Conservation (phyloP, 2,888 invertebrate genomes). For the Cetonia aurata region DNA sequence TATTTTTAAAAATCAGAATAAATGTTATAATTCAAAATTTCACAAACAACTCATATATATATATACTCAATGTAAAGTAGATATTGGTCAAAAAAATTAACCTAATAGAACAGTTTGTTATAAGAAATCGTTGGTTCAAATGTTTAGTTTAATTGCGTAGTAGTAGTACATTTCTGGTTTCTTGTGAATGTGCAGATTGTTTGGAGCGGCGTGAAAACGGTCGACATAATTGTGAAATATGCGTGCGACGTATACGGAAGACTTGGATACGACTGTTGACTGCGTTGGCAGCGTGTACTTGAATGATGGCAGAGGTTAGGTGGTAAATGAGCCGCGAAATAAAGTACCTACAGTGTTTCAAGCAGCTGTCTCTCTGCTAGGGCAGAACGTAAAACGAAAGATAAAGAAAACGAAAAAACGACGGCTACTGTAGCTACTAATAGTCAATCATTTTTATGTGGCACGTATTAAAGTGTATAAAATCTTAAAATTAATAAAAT, state of each 20-base stretch:
- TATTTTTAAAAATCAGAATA: too few relatives aligned
- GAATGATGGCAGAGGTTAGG: constrained; percentile 23
- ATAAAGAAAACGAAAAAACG: constrained; percentile 12
- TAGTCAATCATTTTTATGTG: constrained; percentile 26
- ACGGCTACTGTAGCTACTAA: background rate
- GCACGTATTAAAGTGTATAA: background rate
- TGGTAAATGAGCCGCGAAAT: constrained; percentile 31
- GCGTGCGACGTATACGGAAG: background rate
- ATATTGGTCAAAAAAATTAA: too few relatives aligned
- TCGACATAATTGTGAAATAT: background rate
- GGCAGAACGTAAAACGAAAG: constrained; percentile 1
- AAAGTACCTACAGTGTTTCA: constrained; percentile 7
- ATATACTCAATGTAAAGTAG: too few relatives aligned
- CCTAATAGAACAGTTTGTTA: too few relatives aligned
- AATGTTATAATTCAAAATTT: too few relatives aligned
- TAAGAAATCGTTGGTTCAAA: too few relatives aligned
- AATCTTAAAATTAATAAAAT: too few relatives aligned
- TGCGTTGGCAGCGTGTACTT: background rate
- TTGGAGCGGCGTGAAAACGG: too few relatives aligned
- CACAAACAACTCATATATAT: too few relatives aligned
- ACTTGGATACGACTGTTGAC: background rate
- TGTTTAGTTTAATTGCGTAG: too few relatives aligned
- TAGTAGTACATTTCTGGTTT: too few relatives aligned
- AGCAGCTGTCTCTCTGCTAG: background rate
- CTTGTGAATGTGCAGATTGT: too few relatives aligned